Evolutionary conservation across 2,888 invertebrate genomes (phyloP), one percentile per base, ranked within the genome.

Genomic region (Pachycephus smyrnensis): DNA sequence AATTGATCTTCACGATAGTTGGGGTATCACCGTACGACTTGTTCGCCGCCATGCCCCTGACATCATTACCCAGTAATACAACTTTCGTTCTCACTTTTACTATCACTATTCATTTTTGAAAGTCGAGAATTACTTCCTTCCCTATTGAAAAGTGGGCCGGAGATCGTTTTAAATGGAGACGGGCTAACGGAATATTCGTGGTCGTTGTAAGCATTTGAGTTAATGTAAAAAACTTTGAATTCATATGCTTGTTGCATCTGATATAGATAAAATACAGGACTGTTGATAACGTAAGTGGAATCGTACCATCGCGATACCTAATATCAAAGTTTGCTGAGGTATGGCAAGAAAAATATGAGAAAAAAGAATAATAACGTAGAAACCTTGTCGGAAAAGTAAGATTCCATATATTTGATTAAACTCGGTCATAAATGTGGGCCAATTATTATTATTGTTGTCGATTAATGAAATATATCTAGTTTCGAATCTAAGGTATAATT

Each of bases 61-160:
- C 85, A 83, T 76, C 79, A 79, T 84, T 83, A 84, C 83, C 82
- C 76, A 76, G 81, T 77, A 75, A 35, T 79, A 77, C 82, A 77
- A 83, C 83, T 84, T 84, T 84, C 82, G 80, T 80, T 79, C 78
- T 81, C 80, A 80, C 81, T 81, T 80, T 80, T 76, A 77, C 77
- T 77, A 36, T 35, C 75, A 1, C 71, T 71, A 71, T 12, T 71
- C 15, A 31, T 71, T 71, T 71, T 71, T 33, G 71, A 71, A 71
- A 71, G 71, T 71, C 3, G 71, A 71, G 12, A 33, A 71, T 31
- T 31, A 71, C 33, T 71, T 71, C 31, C 55, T 55, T 55, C 55
- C 55, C 55, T 55, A 55, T 55, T 23, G 23, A 55, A 55, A 55
- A 55, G 23, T 55, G 1, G 55, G 1, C 9, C 55, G 9, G 55